A percentile compares a stretch with the other conserved stretches of the same genome.
Conservation (phyloP, 1,140 invertebrate species). For the Zeugodacus cucurbitae region DNA sequence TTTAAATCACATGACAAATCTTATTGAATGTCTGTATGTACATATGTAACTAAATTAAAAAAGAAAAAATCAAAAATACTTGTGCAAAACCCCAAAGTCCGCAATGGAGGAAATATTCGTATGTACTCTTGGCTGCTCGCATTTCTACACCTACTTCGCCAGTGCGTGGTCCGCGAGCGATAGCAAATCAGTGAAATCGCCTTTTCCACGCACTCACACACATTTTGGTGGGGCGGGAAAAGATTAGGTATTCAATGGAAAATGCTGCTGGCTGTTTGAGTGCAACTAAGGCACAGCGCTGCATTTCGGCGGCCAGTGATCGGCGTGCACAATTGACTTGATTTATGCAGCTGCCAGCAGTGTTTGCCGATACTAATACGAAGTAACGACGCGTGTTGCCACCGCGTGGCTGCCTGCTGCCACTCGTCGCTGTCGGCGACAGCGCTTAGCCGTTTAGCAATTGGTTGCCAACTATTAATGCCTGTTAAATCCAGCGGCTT, state of each 20-base stretch:
- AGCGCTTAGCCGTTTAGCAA: background rate
- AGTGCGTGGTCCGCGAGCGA: background rate
- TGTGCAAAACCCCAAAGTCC: background rate
- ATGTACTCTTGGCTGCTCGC: background rate
- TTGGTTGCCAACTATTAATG: conserved; percentile 18
- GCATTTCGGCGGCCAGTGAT: background rate
- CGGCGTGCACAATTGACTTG: background rate
- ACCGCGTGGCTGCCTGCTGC: background rate
- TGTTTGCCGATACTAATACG: background rate
- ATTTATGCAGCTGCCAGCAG: conserved; percentile 16
- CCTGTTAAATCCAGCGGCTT: background rate
- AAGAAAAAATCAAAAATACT: background rate
- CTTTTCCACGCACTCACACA: background rate
- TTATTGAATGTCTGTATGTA: no score
- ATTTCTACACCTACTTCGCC: background rate
- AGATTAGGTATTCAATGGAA: background rate
- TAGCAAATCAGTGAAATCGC: conserved; percentile 1
- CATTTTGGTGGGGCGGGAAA: background rate
- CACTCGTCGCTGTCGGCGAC: background rate
- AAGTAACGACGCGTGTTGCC: background rate
- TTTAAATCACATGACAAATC: background rate
- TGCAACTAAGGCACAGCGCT: background rate
- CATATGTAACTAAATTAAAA: no score
- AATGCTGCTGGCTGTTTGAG: background rate
- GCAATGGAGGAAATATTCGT: background rate